Percentiles rank a stretch among this genome's conserved stretches.
These are phyloP conservation scores for Maccullochella peelii DNA, from an alignment of 2,113 vertebrate species.

Conservation along the genomic window DNA sequence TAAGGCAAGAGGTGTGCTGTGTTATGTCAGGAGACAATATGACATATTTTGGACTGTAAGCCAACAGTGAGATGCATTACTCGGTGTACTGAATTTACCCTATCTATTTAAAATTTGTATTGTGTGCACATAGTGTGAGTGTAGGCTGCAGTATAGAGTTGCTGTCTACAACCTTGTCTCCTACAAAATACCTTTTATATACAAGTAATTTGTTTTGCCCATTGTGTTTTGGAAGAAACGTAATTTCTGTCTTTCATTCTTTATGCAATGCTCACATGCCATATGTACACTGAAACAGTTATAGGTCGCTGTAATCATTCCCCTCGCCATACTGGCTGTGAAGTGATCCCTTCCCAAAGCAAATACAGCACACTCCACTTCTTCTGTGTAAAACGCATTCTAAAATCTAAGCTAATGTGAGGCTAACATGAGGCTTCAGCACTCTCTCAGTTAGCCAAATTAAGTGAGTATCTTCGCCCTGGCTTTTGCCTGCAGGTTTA, in stretches of 20 bases:
- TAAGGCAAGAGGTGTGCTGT: slow-evolving; percentile 63
- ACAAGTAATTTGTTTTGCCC: slow-evolving; percentile 25
- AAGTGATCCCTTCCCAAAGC: not conserved
- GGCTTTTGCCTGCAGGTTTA: too few relatives aligned
- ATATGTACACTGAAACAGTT: not conserved
- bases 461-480: too few relatives aligned
- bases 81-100: slow-evolving; percentile 47
- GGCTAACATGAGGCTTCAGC: not conserved
- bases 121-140: slow-evolving; percentile 28
- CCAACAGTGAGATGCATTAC: slow-evolving; percentile 58
- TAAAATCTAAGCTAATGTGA: not conserved
- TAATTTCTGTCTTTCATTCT: not conserved
- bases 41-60: slow-evolving; percentile 72
- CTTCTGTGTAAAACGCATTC: not conserved
- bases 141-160: slow-evolving; percentile 13
- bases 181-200: slow-evolving; percentile 15
- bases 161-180: slow-evolving; percentile 19
- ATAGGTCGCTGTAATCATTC: not conserved
- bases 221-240: not conserved
- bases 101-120: slow-evolving; percentile 52
- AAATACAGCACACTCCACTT: not conserved
- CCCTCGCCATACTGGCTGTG: not conserved
- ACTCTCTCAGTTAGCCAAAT: not conserved
- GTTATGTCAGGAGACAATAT: slow-evolving; percentile 66
- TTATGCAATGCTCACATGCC: not conserved